These are phyloP conservation scores for Buphagus erythrorhynchus DNA, from an alignment of 2,797 vertebrate species.

Conservation along the genomic window DNA sequence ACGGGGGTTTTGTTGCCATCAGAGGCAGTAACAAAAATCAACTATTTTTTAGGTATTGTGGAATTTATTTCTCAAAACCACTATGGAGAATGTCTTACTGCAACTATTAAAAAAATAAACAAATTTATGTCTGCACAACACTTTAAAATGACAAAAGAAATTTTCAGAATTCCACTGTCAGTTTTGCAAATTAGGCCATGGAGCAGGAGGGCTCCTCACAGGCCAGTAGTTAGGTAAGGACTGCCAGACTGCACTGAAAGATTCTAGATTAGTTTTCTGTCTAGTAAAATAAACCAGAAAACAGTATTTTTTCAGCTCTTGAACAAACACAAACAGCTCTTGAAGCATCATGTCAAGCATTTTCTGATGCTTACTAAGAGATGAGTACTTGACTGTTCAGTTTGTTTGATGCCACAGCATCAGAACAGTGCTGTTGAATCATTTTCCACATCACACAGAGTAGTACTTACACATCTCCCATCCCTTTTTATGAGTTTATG, in stretches of 20 bases:
- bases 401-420: neutral
- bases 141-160: neutral
- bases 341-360: neutral
- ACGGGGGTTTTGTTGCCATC: rapidly evolving
- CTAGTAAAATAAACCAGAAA: neutral
- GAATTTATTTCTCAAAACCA: neutral
- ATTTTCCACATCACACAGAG: neutral
- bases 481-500: neutral
- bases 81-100: neutral
- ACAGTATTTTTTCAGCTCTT: neutral
- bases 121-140: neutral
- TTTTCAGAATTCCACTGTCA: neutral
- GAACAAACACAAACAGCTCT: neutral
- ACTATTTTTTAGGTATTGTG: neutral
- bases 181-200: neutral
- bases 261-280: neutral
- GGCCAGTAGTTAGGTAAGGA: neutral
- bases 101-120: neutral
- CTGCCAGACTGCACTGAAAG: neutral
- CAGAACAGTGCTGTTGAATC: neutral
- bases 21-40: neutral
- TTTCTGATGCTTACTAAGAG: neutral
- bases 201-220: neutral
- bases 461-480: neutral
- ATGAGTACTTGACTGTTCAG: neutral